Percentiles rank a stretch among this genome's conserved stretches.
Evolutionary conservation across 2,113 vertebrate genomes (phyloP).

Genomic region (Harpagus bidentatus): DNA sequence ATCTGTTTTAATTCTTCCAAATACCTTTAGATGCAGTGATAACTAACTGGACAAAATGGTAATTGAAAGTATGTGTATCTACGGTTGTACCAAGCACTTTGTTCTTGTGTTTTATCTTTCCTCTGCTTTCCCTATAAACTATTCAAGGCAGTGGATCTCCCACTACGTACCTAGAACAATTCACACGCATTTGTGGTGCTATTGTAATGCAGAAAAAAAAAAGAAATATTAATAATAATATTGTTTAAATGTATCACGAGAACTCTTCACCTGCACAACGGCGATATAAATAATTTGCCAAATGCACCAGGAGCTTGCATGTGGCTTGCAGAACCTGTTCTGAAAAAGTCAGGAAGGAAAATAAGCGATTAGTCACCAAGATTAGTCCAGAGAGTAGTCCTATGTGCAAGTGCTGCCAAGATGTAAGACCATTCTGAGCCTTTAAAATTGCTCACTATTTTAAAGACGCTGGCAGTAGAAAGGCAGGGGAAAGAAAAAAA

Average conservation of each 20-base stretch:
- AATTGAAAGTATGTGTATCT: neutral
- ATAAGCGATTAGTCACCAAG: neutral
- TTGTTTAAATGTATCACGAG: neutral
- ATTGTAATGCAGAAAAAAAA: neutral
- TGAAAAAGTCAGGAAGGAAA: neutral
- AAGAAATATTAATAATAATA: neutral
- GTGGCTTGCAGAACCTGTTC: neutral
- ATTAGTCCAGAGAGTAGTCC: neutral
- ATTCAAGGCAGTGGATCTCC: neutral
- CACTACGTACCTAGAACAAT: neutral
- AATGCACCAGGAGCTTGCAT: neutral
- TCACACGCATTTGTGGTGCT: neutral
- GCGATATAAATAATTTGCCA: neutral
- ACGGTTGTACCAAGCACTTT: neutral
- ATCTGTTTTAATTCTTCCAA: neutral
- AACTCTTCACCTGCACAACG: neutral
- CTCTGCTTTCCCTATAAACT: neutral
- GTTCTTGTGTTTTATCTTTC: neutral
- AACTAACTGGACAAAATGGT: neutral
- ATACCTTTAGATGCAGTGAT: neutral
- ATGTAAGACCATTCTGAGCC: neutral
- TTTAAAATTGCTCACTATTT: neutral
- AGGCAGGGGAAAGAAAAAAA: neutral
- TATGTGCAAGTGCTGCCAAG: neutral
- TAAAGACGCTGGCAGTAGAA: neutral